phyloP scores from a whole-genome alignment of 2,113 vertebrate species.

The Chionomys nivalis region DNA sequence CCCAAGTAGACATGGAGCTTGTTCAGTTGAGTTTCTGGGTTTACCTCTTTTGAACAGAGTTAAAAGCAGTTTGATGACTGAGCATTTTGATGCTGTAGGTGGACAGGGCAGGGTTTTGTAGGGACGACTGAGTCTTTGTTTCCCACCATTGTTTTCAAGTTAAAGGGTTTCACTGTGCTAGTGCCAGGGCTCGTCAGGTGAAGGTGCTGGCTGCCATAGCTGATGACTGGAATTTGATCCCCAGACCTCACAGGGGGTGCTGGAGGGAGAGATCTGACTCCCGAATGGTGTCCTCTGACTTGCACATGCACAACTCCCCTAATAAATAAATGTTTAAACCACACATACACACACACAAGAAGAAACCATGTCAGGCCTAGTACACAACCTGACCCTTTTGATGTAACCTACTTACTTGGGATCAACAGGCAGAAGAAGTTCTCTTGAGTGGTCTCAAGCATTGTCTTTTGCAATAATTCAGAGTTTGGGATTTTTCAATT shows the following conservation, averaged over 20 bases:
- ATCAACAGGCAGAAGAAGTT: background rate
- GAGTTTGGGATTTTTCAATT: background rate
- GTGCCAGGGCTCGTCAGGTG: background rate
- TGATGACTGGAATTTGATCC: background rate
- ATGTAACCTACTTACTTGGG: background rate
- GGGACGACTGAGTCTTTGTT: background rate
- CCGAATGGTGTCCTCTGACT: background rate
- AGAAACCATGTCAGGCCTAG: background rate
- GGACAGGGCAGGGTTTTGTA: background rate
- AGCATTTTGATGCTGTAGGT: background rate
- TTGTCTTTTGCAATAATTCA: background rate
- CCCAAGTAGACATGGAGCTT: background rate
- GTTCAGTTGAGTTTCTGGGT: background rate
- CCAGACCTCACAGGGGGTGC: too few relatives aligned
- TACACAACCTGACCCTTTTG: background rate
- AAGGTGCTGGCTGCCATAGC: background rate
- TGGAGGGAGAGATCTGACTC: background rate
- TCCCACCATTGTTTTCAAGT: background rate
- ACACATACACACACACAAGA: background rate
- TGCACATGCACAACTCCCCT: background rate
- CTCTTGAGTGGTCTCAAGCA: background rate
- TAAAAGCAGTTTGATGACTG: background rate
- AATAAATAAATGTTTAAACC: too few relatives aligned
- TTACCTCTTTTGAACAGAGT: background rate
- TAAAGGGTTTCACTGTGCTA: background rate